phyloP scores from a whole-genome alignment of 2,797 vertebrate species.

The Mycteria americana region DNA sequence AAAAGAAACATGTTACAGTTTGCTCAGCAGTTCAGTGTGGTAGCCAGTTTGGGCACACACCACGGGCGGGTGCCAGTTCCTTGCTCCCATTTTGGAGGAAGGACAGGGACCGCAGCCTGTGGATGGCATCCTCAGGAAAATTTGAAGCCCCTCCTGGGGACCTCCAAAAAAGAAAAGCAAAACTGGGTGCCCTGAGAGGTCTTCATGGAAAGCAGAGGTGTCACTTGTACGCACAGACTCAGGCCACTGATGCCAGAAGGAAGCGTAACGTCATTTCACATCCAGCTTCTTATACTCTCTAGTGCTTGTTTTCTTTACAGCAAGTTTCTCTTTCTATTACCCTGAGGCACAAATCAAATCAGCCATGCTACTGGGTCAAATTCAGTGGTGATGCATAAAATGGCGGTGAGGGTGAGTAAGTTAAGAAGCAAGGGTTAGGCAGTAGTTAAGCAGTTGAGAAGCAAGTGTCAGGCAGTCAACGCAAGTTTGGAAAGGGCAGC shows the following conservation, averaged over 20 bases:
- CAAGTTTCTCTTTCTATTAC: background rate
- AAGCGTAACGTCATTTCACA: background rate
- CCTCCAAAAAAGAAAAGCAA: background rate
- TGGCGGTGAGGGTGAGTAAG: background rate
- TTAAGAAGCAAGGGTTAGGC: background rate
- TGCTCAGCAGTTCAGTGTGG: background rate
- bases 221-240: background rate
- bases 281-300: background rate
- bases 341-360: background rate
- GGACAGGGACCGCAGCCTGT: background rate
- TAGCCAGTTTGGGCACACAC: background rate
- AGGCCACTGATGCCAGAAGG: background rate
- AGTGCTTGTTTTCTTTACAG: background rate
- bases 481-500: background rate
- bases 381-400: background rate
- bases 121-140: background rate
- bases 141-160: background rate
- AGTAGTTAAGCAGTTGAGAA: background rate
- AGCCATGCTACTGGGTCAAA: background rate
- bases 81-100: background rate
- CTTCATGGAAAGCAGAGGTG: background rate
- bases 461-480: background rate
- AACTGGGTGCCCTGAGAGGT: background rate
- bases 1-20: background rate
- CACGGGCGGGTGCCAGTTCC: fast-evolving